Evolutionary conservation across 2,113 vertebrate genomes (phyloP), one percentile per base, ranked within the genome.

Genomic region (Xenus cinereus): DNA sequence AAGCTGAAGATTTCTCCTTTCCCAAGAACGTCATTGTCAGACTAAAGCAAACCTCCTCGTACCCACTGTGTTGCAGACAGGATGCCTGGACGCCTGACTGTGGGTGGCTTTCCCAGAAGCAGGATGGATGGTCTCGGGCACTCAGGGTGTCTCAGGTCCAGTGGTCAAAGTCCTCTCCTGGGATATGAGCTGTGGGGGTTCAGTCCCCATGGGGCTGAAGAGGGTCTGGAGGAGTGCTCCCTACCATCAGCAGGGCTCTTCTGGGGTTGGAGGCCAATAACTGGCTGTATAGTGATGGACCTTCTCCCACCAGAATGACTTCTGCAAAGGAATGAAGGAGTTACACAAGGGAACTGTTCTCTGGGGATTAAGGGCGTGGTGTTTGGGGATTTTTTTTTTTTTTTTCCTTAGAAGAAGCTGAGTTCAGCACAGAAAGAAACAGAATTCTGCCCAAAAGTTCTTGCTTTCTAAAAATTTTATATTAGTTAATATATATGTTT

Each of bases 191-290:
- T 2, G 0, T 28, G 26, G 14, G 59, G 23, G 14, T n/a, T 75
- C 21, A 15, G 28, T 50, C 16, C 10, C 28, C 7, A 5, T 1
- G 2, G 43, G 37, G 41, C 28, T 48, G 50, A 35, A 41, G 32
- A 69, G 9, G n/a, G 35, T 16, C 68, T 64, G 68, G 32, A 51
- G 18, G 26, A 74, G 28, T 7, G 1, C n/a, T 39, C 18, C 2
- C 37, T 39, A 56, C 56, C 12, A 2, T 39, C 50, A 14, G 30
- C 0, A 0, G 33, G 43, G 32, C 15, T 35, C 16, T 63, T 30
- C 46, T 64, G 62, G 18, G 11, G 5, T 14, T 27, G 28, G 56
- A 33, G 39, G 20, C 28, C 24, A 35, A 1, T 10, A 48, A 22
- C n/a, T 43, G n/a, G 59, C 35, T 7, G 1, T 23, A 21, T n/a